These are phyloP conservation scores for Micoletzkya japonica DNA, from an alignment of 2,888 invertebrate species.

Conservation along the genomic window DNA sequence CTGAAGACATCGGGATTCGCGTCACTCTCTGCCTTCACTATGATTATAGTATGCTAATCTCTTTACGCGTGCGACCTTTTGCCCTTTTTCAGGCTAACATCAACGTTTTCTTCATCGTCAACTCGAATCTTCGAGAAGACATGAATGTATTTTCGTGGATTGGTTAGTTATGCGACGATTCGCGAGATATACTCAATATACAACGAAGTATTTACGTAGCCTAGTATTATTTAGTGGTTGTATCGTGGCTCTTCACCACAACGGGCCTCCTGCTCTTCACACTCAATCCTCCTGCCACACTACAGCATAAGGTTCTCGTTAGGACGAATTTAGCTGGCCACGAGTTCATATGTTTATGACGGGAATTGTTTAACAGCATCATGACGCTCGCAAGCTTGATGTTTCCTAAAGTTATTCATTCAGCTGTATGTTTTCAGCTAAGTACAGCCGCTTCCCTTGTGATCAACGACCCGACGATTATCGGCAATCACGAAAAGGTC, in stretches of 20 bases:
- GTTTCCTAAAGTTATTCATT: no score
- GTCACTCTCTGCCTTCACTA: not conserved
- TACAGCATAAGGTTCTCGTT: not conserved
- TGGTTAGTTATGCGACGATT: not conserved
- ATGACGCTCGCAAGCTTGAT: not conserved
- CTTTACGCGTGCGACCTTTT: not conserved
- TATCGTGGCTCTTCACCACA: constrained; percentile 6
- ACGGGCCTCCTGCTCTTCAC: not conserved
- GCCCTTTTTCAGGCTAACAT: constrained; percentile 6
- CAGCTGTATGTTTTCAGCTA: no score
- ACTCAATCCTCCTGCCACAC: constrained; percentile 8
- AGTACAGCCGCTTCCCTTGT: not conserved
- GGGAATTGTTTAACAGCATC: not conserved
- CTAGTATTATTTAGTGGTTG: constrained; percentile 5
- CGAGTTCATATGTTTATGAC: not conserved
- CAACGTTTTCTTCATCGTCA: constrained; percentile 9
- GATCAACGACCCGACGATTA: constrained; percentile 1
- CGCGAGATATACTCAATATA: no score
- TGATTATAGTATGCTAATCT: not conserved
- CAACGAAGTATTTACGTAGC: no score
- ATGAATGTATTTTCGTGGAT: not conserved
- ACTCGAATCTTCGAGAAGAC: no score
- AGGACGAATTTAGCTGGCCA: not conserved
- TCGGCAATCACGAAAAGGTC: constrained; percentile 3
- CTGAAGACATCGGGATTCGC: not conserved